These are phyloP conservation scores for Columba guinea DNA, from an alignment of 2,797 vertebrate genomes.

Conservation along the genomic window DNA sequence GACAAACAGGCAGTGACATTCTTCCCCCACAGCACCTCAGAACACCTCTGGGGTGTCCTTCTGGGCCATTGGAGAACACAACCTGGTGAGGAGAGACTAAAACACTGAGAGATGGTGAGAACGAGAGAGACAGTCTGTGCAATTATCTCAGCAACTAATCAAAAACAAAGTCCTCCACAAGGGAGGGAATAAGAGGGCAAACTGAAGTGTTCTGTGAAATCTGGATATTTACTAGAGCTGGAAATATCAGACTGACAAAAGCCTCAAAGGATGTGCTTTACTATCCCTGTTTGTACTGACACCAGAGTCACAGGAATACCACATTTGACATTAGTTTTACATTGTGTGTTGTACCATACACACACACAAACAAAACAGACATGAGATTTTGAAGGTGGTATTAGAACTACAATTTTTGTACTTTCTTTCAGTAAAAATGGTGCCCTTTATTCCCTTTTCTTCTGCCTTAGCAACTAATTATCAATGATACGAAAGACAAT, in stretches of 20 bases:
- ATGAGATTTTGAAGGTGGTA: neutral
- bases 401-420: neutral
- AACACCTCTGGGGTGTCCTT: neutral
- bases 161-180: neutral
- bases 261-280: neutral
- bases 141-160: neutral
- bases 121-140: neutral
- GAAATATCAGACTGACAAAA: neutral
- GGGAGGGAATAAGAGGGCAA: neutral
- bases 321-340: neutral
- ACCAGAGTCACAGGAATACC: neutral
- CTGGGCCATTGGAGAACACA: neutral
- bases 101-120: neutral
- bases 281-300: neutral
- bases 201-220: neutral
- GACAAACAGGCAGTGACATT: neutral
- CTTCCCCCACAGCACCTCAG: neutral
- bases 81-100: rapidly evolving
- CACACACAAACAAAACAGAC: neutral
- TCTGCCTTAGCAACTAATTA: neutral
- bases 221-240: neutral
- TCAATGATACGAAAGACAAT: neutral
- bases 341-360: neutral
- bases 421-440: neutral
- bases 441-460: neutral